Base-by-base conservation (phyloP, 2,888 invertebrate species). In the Hyposoter dolosus region DNA sequence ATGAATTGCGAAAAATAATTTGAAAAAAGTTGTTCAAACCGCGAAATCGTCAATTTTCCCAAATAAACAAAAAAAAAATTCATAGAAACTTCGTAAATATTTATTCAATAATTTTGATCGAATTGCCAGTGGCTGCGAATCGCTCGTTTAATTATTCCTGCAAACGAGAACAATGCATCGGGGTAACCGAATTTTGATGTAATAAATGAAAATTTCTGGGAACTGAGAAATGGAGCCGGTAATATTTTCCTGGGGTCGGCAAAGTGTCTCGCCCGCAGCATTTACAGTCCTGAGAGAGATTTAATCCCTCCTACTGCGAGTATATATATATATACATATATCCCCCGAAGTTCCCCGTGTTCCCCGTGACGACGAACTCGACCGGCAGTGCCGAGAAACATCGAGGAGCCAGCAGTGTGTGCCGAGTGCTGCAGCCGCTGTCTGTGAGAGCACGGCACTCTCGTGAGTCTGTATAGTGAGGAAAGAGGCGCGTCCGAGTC, bases 281-380 rank as follows among this genome's bases (percentile, higher is more conserved):
- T 76, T 85, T 76, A 84, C 87, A 83, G 86, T 87, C 86, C 85
- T 87, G 84, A 89, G 88, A 89, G 89, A 88, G 88, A 88, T 89
- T 89, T 89, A 89, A 89, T 89, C 89, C 89, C 89, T 89, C 89
- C 89, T 87, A 89, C 89, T 65, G 81, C 40, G 72, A 74, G 53
- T 72, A 60, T 66, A 53, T 66, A 32, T 66, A 32, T 66, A 45
- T 23, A 43, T 50, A 28, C 45, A 60, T 45, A 19, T 60, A 60
- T 45, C 63, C 82, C 85, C 81, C 78, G 63, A n/a, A 69, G 74
- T 81, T 81, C 85, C 82, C 87, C 84, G 82, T 80, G 69, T 79
- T 75, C 82, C 86, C 84, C 87, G 85, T 82, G 66, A 83, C 88
- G 81, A 84, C 85, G 79, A 86, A 86, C 86, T 87, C 86, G 84